Evolutionary conservation across 2,113 vertebrate genomes (phyloP), one percentile per base, ranked within the genome.

Genomic region (Odocoileus hemionus): DNA sequence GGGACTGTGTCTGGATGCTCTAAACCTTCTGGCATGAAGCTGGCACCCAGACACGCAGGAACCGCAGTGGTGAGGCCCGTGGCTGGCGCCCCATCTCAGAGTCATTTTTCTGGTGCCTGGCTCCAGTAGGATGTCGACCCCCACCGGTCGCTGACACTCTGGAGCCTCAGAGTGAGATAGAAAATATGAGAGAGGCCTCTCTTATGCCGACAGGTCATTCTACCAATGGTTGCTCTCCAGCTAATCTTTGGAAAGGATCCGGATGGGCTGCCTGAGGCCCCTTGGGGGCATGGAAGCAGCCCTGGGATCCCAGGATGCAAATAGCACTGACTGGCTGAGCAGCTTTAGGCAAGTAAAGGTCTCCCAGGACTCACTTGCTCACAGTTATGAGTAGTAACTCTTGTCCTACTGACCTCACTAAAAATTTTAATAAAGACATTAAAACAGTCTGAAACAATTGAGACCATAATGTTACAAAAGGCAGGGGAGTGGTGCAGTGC

Each of bases 1-100:
- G 96, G 85, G 90, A 25, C 86, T 76, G 50, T 21, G 92, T 85
- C 95, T 82, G 84, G 55, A 64, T 33, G 92, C 54, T 30, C 39
- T 21, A 2, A 96, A n/a, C 33, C 83, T 57, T 76, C 86, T 28
- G 92, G 96, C 50, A 17, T 7, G 79, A 58, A 47, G 55, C 55
- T 6, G 60, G 85, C 54, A 23, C 13, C 17, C 52, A 82, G 96
- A 79, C 76, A 14, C 0, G 1, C 30, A 79, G 52, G 79, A 91
- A 33, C 50, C 82, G 2, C 0, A 7, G 80, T 47, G 83, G 55
- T 0, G 9, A 67, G 86, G 55, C 13, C 88, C 1, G 0, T 0
- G 17, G 74, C 92, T 50, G 78, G 33, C 36, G 6, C 52, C n/a
- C 43, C 30, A 10, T 33, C 91, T 92, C 50, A 3, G 50, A 50